These are phyloP conservation scores for Sesamia nonagrioides DNA, from an alignment of 1,140 invertebrate genomes.

Conservation along the genomic window DNA sequence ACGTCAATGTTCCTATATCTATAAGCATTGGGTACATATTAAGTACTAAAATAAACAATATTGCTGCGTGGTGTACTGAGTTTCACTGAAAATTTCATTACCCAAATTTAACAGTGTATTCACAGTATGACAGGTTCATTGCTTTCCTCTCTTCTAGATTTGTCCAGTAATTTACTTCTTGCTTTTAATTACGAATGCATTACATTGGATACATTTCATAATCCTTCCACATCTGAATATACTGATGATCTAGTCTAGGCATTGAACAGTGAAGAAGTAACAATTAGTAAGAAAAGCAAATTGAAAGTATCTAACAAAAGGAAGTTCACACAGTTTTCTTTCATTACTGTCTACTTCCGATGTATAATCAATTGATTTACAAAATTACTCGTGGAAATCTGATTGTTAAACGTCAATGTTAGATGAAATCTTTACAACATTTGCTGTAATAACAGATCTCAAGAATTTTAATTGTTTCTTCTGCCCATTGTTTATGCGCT, in stretches of 20 bases:
- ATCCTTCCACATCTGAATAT: neutral
- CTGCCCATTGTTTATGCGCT: conserved; percentile 29
- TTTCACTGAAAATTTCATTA: neutral
- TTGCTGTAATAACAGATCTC: conserved; percentile 1
- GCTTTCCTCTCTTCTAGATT: neutral
- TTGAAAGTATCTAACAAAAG: conserved; percentile 21
- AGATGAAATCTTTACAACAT: neutral
- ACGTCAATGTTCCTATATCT: conserved; percentile 20
- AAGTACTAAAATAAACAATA: neutral
- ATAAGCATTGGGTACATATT: conserved; percentile 12
- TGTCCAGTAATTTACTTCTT: neutral
- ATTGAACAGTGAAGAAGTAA: neutral
- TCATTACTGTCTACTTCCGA: conserved; percentile 14
- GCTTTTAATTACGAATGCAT: neutral
- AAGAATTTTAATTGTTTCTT: conserved; percentile 29
- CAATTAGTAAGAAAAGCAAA: conserved; percentile 11
- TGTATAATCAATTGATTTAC: conserved; percentile 15
- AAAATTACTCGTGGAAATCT: conserved; percentile 21
- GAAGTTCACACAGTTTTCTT: conserved; percentile 26
- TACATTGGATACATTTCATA: neutral
- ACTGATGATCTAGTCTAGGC: neutral
- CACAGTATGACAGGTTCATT: neutral
- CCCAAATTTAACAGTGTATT: neutral
- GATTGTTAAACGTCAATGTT: neutral
- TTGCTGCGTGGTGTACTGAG: neutral